phyloP scores from a whole-genome alignment of 2,113 vertebrate genomes.

The Halcyon malimbica region DNA sequence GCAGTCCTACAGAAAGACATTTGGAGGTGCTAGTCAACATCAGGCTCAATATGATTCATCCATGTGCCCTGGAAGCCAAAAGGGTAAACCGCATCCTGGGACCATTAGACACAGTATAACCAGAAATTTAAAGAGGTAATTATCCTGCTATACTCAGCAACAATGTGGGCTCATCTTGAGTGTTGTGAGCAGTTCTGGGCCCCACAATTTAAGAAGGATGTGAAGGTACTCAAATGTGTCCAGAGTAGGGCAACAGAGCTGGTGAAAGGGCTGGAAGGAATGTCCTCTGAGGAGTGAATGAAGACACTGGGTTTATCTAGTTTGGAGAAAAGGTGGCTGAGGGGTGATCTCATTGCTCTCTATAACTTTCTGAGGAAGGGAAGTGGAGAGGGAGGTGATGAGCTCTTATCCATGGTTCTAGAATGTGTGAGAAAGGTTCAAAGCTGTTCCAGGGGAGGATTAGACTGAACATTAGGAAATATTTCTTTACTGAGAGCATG shows the following conservation, averaged over 20 bases:
- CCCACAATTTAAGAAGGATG: neutral
- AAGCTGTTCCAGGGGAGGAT: no score
- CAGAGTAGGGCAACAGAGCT: neutral
- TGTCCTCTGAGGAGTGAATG: accelerated
- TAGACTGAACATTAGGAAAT: neutral
- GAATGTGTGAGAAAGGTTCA: no score
- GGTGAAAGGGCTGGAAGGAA: no score
- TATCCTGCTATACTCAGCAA: neutral
- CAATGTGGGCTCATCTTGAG: accelerated
- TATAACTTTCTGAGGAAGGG: neutral
- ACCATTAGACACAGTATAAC: neutral
- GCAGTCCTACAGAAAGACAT: neutral
- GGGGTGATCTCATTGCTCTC: neutral
- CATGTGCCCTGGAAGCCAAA: neutral
- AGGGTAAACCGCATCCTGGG: neutral
- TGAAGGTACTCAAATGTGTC: no score
- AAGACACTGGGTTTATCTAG: neutral
- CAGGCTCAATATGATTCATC: neutral
- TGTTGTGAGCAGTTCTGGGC: neutral
- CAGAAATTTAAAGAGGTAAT: neutral
- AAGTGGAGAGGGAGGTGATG: neutral
- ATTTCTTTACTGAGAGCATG: accelerated
- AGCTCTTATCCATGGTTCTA: no score
- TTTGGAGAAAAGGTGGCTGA: neutral
- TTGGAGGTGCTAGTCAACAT: neutral